Conservation (phyloP, 2,113 vertebrate species). For the Columba janthina region DNA sequence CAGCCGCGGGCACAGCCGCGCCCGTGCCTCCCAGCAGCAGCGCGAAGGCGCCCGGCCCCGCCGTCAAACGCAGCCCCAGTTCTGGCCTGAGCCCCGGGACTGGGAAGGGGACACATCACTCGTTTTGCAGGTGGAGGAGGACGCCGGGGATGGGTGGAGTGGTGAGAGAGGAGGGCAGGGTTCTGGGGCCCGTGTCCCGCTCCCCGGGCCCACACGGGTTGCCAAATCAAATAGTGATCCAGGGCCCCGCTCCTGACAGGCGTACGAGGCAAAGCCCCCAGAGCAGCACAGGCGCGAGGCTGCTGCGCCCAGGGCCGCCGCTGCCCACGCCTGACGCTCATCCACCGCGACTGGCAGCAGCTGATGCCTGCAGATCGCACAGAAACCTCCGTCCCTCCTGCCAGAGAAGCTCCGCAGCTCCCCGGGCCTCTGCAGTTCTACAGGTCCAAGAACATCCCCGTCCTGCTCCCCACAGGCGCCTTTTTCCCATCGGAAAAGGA, state of each 20-base stretch:
- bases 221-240: constrained; percentile 41
- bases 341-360: constrained; percentile 30
- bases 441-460: background rate
- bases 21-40: background rate
- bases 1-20: background rate
- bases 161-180: background rate
- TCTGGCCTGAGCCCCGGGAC: background rate
- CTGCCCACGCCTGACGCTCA: background rate
- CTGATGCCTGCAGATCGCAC: background rate
- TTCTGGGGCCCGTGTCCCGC: background rate
- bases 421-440: background rate
- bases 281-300: background rate
- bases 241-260: background rate
- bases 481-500: background rate
- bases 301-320: background rate
- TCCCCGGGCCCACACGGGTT: background rate
- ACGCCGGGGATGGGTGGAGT: background rate
- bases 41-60: background rate
- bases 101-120: background rate
- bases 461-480: fast-evolving
- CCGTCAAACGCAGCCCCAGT: background rate
- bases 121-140: background rate
- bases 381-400: background rate
- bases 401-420: background rate
- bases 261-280: background rate